Evolutionary conservation across 2,888 invertebrate species (phyloP).

Genomic region (Latheticus oryzae): DNA sequence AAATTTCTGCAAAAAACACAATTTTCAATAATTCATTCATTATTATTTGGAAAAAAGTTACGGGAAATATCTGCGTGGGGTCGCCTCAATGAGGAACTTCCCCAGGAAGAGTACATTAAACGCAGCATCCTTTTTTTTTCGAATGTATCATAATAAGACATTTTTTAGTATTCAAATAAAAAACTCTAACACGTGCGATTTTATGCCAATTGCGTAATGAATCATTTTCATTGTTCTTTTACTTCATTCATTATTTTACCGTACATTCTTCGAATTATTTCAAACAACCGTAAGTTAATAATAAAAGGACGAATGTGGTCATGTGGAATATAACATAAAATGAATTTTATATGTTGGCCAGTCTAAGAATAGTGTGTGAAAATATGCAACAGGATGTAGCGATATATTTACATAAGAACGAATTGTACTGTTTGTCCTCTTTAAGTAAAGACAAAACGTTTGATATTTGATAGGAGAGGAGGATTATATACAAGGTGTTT

Average conservation of each 20-base stretch:
- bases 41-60: constrained; percentile 37
- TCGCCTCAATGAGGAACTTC: constrained; percentile 56
- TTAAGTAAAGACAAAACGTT: constrained; percentile 56
- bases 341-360: constrained; percentile 34
- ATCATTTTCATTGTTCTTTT: no score
- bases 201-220: no score
- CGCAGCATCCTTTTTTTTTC: constrained; percentile 52
- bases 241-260: constrained; percentile 6
- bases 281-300: constrained; percentile 14
- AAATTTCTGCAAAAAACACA: constrained; percentile 80
- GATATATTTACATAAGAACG: constrained; percentile 49
- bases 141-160: no score
- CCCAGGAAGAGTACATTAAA: constrained; percentile 56
- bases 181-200: no score
- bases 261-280: constrained; percentile 25
- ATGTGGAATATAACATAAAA: no score
- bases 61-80: constrained; percentile 48
- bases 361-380: constrained; percentile 52
- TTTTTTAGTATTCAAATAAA: no score
- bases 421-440: constrained; percentile 50
- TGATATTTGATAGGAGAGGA: no score
- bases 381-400: constrained; percentile 54
- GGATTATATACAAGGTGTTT: no score
- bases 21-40: no score
- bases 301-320: constrained; percentile 8